phyloP scores from a whole-genome alignment of 2,888 invertebrate species.

The Drosophila gaucha region DNA sequence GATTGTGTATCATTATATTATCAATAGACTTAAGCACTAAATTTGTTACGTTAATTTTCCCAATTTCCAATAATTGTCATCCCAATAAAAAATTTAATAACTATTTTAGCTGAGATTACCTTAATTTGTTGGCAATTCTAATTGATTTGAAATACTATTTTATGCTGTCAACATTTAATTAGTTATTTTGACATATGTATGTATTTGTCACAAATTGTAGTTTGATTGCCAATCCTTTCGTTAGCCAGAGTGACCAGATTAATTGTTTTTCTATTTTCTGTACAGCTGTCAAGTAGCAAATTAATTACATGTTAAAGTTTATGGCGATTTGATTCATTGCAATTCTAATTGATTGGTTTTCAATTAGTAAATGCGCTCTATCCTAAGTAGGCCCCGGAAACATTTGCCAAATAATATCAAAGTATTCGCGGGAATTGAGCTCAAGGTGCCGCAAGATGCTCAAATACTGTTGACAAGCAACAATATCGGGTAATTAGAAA shows the following conservation, averaged over 20 bases:
- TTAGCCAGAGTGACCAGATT: not conserved
- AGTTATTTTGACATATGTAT: not conserved
- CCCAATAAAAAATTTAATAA: not conserved
- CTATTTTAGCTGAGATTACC: not conserved
- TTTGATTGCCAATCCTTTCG: not conserved
- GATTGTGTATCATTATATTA: too few relatives aligned
- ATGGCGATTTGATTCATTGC: conserved; percentile 32
- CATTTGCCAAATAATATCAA: conserved; percentile 43
- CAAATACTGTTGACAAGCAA: conserved; percentile 22
- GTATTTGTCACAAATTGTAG: not conserved
- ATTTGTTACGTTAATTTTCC: too few relatives aligned
- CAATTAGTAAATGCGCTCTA: conserved; percentile 25
- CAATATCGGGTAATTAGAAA: conserved; percentile 60
- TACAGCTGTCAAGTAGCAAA: conserved; percentile 53
- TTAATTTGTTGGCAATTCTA: not conserved
- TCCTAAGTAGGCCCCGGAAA: conserved; percentile 18
- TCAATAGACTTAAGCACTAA: too few relatives aligned
- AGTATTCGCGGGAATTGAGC: not conserved
- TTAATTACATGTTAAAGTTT: conserved; percentile 59
- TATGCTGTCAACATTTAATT: not conserved
- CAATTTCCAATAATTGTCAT: not conserved
- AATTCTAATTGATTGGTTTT: conserved; percentile 20
- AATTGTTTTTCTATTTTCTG: conserved; percentile 5
- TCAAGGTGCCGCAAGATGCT: conserved; percentile 12
- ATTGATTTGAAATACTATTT: not conserved